phyloP scores from a whole-genome alignment of 2,113 vertebrate species.

The Maccullochella peelii region DNA sequence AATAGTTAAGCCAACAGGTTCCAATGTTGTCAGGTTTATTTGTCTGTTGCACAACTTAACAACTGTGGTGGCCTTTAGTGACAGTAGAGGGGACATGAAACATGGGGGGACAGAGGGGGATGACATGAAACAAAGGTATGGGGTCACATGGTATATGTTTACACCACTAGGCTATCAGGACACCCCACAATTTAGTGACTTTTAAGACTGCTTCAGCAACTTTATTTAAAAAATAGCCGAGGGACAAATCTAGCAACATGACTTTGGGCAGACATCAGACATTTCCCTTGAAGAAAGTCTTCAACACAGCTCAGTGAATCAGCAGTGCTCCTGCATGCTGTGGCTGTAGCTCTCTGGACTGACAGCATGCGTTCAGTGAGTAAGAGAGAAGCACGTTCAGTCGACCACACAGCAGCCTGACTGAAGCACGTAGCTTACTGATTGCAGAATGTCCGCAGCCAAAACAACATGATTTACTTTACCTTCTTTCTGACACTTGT shows the following conservation, averaged over 20 bases:
- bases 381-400: slow-evolving; percentile 6
- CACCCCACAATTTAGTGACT: background rate
- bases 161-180: background rate
- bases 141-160: background rate
- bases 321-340: slow-evolving; percentile 13
- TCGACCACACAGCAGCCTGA: background rate
- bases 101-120: background rate
- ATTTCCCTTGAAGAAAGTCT: slow-evolving; percentile 13
- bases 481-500: background rate
- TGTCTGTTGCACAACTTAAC: background rate
- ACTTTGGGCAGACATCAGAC: background rate
- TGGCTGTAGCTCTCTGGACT: slow-evolving; percentile 20
- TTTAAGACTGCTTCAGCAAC: slow-evolving; percentile 6
- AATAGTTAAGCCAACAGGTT: background rate
- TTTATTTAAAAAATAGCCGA: background rate
- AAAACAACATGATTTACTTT: slow-evolving; percentile 11
- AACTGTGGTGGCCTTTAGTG: background rate
- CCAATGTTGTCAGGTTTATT: background rate
- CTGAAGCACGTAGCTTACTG: slow-evolving; percentile 13
- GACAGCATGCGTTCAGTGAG: slow-evolving; percentile 8
- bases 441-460: background rate
- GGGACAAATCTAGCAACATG: background rate
- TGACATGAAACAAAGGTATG: too few species aligned
- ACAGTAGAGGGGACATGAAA: background rate
- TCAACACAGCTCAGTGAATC: slow-evolving; percentile 22